A percentile compares a stretch with the other conserved stretches of the same genome.
Evolutionary conservation across 2,797 vertebrate genomes (phyloP).

Genomic region (Amazona finschi): DNA sequence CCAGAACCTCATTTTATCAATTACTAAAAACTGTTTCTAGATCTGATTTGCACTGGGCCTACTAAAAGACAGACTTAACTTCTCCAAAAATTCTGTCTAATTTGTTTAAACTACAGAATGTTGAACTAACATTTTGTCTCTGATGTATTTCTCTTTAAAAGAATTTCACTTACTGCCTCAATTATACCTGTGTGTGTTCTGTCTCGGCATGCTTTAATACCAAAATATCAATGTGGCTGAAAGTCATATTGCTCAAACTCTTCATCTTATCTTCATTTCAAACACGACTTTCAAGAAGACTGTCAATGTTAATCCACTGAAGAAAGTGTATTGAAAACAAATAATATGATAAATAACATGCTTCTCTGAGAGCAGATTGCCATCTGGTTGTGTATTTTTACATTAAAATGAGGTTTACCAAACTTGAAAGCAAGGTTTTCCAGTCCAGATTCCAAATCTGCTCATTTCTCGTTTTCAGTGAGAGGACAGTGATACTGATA

Average conservation of each 20-base stretch:
- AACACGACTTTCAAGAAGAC: neutral
- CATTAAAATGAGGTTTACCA: neutral
- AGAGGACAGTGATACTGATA: neutral
- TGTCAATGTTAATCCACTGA: neutral
- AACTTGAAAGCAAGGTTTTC: neutral
- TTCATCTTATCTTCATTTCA: constrained; percentile 2
- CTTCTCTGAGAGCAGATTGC: neutral
- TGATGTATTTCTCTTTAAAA: neutral
- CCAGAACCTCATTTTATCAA: neutral
- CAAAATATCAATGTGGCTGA: neutral
- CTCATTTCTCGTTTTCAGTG: neutral
- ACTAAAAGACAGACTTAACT: neutral
- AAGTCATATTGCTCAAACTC: neutral
- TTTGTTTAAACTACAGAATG: neutral
- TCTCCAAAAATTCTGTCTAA: neutral
- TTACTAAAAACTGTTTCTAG: neutral
- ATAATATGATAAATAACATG: neutral
- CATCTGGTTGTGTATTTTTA: neutral
- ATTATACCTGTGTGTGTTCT: neutral
- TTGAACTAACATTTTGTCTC: neutral
- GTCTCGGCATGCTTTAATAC: neutral
- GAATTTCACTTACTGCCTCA: neutral
- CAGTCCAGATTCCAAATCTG: neutral
- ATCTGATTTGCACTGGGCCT: neutral
- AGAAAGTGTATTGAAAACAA: neutral